These are phyloP conservation scores for Spea bombifrons DNA, from an alignment of 2,113 vertebrate species.

Conservation along the genomic window DNA sequence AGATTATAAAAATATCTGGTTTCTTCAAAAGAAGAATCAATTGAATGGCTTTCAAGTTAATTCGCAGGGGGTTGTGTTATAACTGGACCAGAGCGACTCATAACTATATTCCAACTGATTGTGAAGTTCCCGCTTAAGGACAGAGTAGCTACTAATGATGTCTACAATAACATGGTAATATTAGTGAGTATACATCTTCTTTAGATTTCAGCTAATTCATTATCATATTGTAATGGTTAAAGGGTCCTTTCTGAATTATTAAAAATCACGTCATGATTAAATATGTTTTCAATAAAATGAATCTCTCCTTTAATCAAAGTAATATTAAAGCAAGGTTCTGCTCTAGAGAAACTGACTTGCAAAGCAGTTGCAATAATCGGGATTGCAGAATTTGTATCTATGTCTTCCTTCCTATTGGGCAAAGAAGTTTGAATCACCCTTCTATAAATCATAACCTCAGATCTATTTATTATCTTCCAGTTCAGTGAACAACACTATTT, in stretches of 20 bases:
- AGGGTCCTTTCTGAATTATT: background rate
- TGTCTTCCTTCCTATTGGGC: constrained; percentile 58
- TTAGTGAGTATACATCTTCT: too few species aligned
- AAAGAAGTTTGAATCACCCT: constrained; percentile 67
- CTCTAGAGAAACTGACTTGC: constrained; percentile 6
- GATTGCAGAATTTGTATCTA: constrained; percentile 30
- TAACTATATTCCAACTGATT: too few species aligned
- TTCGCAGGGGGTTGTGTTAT: too few species aligned
- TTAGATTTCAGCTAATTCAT: too few species aligned
- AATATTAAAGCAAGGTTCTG: background rate
- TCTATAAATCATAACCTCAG: constrained; percentile 71
- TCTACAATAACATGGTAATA: too few species aligned
- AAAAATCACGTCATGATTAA: background rate
- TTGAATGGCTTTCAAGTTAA: too few species aligned
- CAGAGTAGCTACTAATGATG: too few species aligned
- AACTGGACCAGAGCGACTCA: too few species aligned
- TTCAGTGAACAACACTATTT: constrained; percentile 70
- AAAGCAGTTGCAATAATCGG: constrained; percentile 3
- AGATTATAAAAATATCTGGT: too few species aligned
- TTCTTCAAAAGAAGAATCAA: too few species aligned
- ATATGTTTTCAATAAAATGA: background rate
- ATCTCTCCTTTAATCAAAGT: background rate
- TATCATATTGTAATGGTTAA: too few species aligned
- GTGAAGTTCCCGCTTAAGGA: too few species aligned
- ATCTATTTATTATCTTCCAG: constrained; percentile 74